These are phyloP conservation scores for Pteromalus puparum DNA, from an alignment of 1,140 invertebrate genomes.

Conservation along the genomic window DNA sequence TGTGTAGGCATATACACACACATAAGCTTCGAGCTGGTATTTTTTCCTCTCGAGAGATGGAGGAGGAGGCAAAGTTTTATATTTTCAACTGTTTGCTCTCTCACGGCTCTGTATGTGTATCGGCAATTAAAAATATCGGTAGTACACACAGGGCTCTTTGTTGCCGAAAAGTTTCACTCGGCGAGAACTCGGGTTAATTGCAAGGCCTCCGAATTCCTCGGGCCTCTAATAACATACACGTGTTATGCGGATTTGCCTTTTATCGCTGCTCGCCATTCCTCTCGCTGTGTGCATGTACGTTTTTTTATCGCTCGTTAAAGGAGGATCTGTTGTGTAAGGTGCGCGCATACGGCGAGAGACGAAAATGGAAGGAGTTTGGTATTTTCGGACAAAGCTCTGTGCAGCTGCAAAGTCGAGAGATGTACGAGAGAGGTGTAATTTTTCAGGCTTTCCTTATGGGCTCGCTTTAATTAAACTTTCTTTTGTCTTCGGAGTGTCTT, in stretches of 20 bases:
- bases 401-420: background rate
- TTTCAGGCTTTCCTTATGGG: background rate
- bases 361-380: background rate
- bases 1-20: background rate
- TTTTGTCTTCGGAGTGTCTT: background rate
- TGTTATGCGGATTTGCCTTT: background rate
- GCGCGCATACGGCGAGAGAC: background rate
- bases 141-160: background rate
- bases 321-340: constrained; percentile 9
- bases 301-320: constrained; percentile 34
- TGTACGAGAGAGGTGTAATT: background rate
- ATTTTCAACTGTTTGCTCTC: background rate
- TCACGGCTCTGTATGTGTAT: background rate
- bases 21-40: background rate
- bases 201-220: background rate
- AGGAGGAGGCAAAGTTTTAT: too few relatives aligned
- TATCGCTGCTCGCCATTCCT: constrained; percentile 1
- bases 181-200: background rate
- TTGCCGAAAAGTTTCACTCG: constrained; percentile 21
- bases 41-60: background rate
- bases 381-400: background rate
- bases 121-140: constrained; percentile 32
- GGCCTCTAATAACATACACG: constrained; percentile 9
- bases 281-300: background rate
- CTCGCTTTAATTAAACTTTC: background rate